Base-by-base conservation (phyloP, 2,888 invertebrate species). In the Masnerella sp. region DNA sequence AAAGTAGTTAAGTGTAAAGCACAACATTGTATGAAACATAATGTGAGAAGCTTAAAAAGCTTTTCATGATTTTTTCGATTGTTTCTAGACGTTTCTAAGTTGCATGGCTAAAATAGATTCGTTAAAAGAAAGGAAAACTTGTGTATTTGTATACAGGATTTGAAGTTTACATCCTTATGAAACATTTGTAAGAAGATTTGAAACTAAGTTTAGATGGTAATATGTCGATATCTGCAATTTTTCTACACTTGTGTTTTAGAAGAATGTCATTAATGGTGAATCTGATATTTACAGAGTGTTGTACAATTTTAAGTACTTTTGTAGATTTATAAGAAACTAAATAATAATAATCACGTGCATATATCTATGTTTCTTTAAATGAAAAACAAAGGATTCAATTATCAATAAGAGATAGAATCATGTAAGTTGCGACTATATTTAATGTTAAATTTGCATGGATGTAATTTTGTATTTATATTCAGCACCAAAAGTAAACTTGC, bases 121-220 rank as follows among this genome's bases (percentile, higher is more conserved):
- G 58, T 68, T 52, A 67, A 73, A 73, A 73, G 62, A 62, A 64
- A 74, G 64, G 62, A 70, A 70, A 67, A 62, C 61, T 71, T 58
- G 20, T 15, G 45, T 61, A 42, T 67, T 69, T 64, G 20, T 67
- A 59, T 51, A 56, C 54, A 61, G 54, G 54, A 69, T 69, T 61
- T 15, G 14, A 59, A 22, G 51, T 54, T 38, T 30, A 14, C 43
- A 7, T 18, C 52, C 4, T 32, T 32, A 28, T 22, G 34, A 49
- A n/a, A 42, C 12, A 8, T 47, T 47, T n/a, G 58, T 25, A 20
- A 22, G 67, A 56, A 47, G 54, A 49, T 51, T 43, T 47, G 34
- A 11, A 25, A 62, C 36, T 56, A 36, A 40, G 47, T 61, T 54
- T 61, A 56, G 36, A 70, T 70, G 70, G 70, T 64, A 70, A 70